Base-by-base conservation (phyloP, 2,797 vertebrate species). In the Champsocephalus esox region DNA sequence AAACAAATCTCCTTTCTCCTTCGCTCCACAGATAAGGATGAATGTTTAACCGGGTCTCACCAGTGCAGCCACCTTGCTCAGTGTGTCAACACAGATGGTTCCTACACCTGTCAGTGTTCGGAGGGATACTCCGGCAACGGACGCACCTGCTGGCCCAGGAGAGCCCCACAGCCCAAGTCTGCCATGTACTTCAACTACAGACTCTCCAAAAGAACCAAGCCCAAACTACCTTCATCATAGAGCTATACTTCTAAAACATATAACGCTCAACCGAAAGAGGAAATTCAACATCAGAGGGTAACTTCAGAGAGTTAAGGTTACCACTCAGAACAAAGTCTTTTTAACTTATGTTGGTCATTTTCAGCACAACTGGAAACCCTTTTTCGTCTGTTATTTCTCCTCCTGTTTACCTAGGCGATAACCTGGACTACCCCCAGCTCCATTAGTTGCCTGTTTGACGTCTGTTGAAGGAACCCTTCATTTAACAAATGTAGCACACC, bases 41-140 rank as follows among this genome's bases (percentile, higher is more conserved):
- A 95, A 83, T 94, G 94, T 87, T 77, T 94, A 63, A 91, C 88
- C 0, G 93, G 92, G 67, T 83, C 78, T 59, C 90, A 95, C 77
- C 86, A 5, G 68, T 95, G 95, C 88, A 94, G 90, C 72, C 90
- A 75, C 61, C 85, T 88, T 1, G 89, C 93, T 65, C 86, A 12
- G 44, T 94, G 93, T 80, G 60, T 94, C 85, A 94, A 94, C 92
- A 92, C 87, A 73, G 87, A 90, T 73, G 92, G 92, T 69, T 94
- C 90, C 45, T 93, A 94, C 87, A 91, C 81, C 81, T 95, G 93
- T 83, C 89, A 62, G 34, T 95, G 94, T 86, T 82, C 73, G 73
- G 84, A 89, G 56, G 79, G 75, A 73, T 92, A 88, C 75, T 67
- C 59, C 6, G 91, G 93, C 64, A 90, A 93, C 9, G 91, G 93